A percentile compares a stretch with the other conserved stretches of the same genome.
These are phyloP conservation scores for Nesometra sesokonis DNA, from an alignment of 35 echinoderm and acorn worm species.

Conservation along the genomic window DNA sequence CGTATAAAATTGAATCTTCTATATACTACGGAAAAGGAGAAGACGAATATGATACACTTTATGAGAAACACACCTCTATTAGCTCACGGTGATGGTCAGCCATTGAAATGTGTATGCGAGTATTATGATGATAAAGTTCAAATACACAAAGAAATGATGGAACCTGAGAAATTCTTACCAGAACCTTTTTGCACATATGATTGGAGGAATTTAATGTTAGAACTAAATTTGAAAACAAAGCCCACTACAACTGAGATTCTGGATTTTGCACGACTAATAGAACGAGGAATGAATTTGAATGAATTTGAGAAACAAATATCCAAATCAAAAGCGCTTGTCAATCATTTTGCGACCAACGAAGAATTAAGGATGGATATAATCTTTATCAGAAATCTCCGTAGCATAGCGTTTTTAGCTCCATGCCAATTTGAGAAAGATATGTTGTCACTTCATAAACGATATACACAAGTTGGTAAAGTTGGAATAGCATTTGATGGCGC, in stretches of 20 bases:
- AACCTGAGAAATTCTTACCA: background rate
- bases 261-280: background rate
- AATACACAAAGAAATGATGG: background rate
- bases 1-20: background rate
- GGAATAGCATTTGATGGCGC: background rate
- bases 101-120: background rate
- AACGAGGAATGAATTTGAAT: background rate
- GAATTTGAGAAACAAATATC: background rate
- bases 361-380: background rate
- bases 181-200: background rate
- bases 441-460: background rate
- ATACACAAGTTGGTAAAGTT: background rate
- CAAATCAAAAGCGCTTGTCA: background rate
- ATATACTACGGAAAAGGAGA: background rate
- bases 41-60: background rate
- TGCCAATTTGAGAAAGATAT: background rate
- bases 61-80: background rate
- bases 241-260: background rate
- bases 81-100: background rate
- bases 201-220: background rate
- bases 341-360: background rate
- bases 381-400: background rate
- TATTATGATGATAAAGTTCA: background rate
- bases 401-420: background rate
- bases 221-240: background rate